These are phyloP conservation scores for Sorex maritimensis DNA, from an alignment of 2,797 vertebrate species.

Conservation along the genomic window DNA sequence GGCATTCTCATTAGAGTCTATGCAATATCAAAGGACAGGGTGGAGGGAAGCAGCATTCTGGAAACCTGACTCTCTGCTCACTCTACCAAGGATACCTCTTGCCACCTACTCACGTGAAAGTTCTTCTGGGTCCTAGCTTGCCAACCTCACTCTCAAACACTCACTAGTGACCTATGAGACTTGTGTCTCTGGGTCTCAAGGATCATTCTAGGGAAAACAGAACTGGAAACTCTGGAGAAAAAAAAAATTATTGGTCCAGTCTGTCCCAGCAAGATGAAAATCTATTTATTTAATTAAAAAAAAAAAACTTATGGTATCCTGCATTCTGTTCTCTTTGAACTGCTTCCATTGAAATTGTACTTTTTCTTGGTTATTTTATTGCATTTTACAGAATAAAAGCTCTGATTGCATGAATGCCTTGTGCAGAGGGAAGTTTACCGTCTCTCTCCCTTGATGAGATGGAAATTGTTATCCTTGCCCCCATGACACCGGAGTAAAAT, in stretches of 20 bases:
- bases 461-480: slow-evolving; percentile 76
- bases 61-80: background rate
- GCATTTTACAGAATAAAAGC: slow-evolving; percentile 44
- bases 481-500: slow-evolving; percentile 72
- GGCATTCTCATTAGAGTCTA: background rate
- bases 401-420: slow-evolving; percentile 58
- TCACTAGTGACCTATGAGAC: background rate
- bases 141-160: background rate
- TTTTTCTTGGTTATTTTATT: slow-evolving; percentile 62
- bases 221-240: slow-evolving; percentile 3
- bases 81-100: background rate
- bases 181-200: slow-evolving; percentile 10
- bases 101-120: background rate
- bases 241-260: slow-evolving; percentile 20
- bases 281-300: slow-evolving; percentile 53
- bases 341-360: slow-evolving; percentile 42
- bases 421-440: slow-evolving; percentile 60
- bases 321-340: slow-evolving; percentile 39
- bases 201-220: background rate
- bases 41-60: background rate
- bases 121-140: background rate
- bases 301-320: slow-evolving; percentile 53
- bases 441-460: slow-evolving; percentile 65
- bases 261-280: slow-evolving; percentile 62
- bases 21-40: background rate